These are phyloP conservation scores for Acinonyx jubatus DNA, from an alignment of 2,113 vertebrate genomes.

Conservation along the genomic window DNA sequence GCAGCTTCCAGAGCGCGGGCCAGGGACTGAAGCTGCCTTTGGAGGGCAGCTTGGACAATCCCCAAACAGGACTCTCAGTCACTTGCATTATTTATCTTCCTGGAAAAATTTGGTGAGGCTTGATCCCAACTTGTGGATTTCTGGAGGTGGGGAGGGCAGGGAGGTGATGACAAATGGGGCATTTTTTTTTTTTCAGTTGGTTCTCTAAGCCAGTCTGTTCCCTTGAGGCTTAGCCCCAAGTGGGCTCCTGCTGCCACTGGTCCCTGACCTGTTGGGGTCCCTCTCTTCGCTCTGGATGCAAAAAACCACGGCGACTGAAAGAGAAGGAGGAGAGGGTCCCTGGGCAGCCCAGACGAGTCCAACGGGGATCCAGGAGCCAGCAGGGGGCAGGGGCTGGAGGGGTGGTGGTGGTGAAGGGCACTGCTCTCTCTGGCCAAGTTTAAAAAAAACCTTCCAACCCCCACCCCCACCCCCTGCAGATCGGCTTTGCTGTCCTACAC, in stretches of 20 bases:
- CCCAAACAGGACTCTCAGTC: constrained; percentile 17
- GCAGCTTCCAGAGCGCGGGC: not conserved
- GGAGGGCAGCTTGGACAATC: not conserved
- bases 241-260: not conserved
- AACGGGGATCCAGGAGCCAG: not conserved
- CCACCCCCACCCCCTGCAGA: not conserved
- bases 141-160: not conserved
- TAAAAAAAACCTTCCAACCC: not conserved
- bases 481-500: constrained; percentile 63
- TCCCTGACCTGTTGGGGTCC: not conserved
- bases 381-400: not conserved
- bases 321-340: not conserved
- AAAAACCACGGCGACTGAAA: not conserved
- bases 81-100: constrained; percentile 56
- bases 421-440: constrained; percentile 11
- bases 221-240: not conserved
- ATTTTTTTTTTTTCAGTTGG: not conserved
- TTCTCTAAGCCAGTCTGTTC: not conserved
- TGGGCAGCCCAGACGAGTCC: not conserved
- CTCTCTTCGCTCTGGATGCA: not conserved
- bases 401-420: not conserved
- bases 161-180: not conserved
- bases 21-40: not conserved
- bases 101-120: constrained; percentile 10
- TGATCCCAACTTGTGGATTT: constrained; percentile 36